A percentile compares a stretch with the other conserved stretches of the same genome.
Evolutionary conservation across 2,888 invertebrate species (phyloP).

Genomic region (Eulithis testata): DNA sequence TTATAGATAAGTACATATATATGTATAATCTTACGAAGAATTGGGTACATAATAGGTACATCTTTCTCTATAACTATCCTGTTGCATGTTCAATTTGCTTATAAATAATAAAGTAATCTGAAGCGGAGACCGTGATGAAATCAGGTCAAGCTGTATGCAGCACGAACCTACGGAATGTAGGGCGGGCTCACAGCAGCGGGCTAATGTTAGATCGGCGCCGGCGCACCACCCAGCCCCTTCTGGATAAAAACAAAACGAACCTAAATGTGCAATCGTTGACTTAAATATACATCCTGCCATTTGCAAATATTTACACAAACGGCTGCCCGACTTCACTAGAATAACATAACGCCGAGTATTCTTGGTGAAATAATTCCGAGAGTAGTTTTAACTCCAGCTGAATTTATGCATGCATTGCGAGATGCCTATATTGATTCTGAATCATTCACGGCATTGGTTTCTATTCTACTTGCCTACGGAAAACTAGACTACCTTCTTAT

Average conservation of each 20-base stretch:
- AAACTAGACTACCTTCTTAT: too few species aligned
- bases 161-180: constrained; percentile 74
- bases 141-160: constrained; percentile 70
- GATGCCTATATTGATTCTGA: too few species aligned
- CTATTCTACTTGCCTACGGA: too few species aligned
- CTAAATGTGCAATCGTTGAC: constrained; percentile 42
- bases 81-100: constrained; percentile 9
- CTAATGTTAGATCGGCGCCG: constrained; percentile 74
- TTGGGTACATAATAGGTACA: constrained; percentile 5
- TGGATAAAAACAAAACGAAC: constrained; percentile 60
- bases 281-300: constrained; percentile 50
- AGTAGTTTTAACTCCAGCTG: not conserved
- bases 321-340: constrained; percentile 10
- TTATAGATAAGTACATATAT: too few species aligned
- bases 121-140: constrained; percentile 62
- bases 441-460: too few species aligned
- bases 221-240: constrained; percentile 61
- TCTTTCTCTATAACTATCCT: constrained; percentile 1
- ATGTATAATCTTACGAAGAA: constrained; percentile 1
- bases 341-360: constrained; percentile 7
- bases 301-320: constrained; percentile 29
- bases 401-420: not conserved
- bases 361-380: constrained; percentile 1
- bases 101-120: constrained; percentile 45
- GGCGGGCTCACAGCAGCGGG: constrained; percentile 47